Base-by-base conservation (phyloP, 2,797 vertebrate genomes). In the Peromyscus melanophrys region DNA sequence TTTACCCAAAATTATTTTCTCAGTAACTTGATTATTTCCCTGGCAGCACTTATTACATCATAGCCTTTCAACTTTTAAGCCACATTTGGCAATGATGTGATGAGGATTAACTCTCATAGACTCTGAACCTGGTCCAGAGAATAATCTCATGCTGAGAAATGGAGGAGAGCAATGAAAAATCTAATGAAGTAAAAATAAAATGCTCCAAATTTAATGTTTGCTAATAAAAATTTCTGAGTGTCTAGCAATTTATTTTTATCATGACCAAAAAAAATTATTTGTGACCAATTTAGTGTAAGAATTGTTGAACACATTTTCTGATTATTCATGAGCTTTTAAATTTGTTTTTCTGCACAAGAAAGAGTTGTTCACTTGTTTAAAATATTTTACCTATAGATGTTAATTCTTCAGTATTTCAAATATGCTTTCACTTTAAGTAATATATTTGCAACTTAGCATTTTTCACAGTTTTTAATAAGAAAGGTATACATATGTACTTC, bases 381-480 rank as follows among this genome's bases (percentile, higher is more conserved):
- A 92, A 78, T 27, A 90, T 80, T 93, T 88, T 73, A 94, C 55
- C 85, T 92, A 37, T 65, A 80, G 83, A 67, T 90, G 69, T 92
- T 81, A 96, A 96, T 61, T 93, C 21, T 19, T 46, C 46, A 34
- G 34, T 63, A 40, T 94, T 6, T 97, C 49, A 97, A 97, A 91
- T 61, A 37, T 1, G 0, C 46, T 97, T 98, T 86, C 49, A 89
- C 86, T 95, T 40, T 96, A 98, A 97, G 57, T 78, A 91, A 55
- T 89, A 4, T 76, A 93, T 88, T 71, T 89, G 1, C 67, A 82
- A 65, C 40, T 78, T 89, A 75, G 40, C 25, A 71, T 52, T 95
- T 1, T 91, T 63, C 65, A 89, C 11, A 90, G 46, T 73, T 93
- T 76, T 96, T 81, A 81, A 43, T 65, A 76, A 71, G 19, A 75